A percentile compares a stretch with the other conserved stretches of the same genome.
Evolutionary conservation across 2,113 vertebrate species (phyloP).

Genomic region (Hippocampus guttulatus): DNA sequence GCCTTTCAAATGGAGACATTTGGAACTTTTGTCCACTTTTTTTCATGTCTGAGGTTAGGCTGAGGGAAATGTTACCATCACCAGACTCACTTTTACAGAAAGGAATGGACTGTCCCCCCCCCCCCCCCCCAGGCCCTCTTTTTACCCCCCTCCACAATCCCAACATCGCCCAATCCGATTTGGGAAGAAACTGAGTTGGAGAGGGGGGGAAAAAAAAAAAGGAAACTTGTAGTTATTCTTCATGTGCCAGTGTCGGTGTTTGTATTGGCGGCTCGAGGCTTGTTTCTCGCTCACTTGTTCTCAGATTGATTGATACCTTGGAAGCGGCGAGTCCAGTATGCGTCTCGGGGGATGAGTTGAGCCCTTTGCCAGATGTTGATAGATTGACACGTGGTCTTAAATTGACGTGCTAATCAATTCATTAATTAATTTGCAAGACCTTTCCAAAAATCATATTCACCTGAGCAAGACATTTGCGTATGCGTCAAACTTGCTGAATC

Average conservation of each 20-base stretch:
- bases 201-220: conserved; percentile 10
- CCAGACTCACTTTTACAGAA: conserved; percentile 43
- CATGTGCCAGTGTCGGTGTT: conserved; percentile 38
- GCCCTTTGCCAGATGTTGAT: not conserved
- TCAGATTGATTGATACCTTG: conserved; percentile 36
- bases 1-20: conserved; percentile 6
- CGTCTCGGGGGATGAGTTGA: conserved; percentile 45
- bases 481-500: too few relatives aligned
- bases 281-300: conserved; percentile 28
- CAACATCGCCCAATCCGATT: conserved; percentile 55
- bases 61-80: conserved; percentile 37
- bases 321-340: conserved; percentile 38
- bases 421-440: not conserved
- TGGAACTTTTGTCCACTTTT: conserved; percentile 6
- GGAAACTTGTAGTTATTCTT: conserved; percentile 48
- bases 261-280: conserved; percentile 46
- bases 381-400: conserved; percentile 2
- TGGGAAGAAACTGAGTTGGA: conserved; percentile 11
- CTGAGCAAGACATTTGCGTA: not conserved
- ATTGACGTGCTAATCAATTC: not conserved
- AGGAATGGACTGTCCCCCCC: conserved; percentile 44
- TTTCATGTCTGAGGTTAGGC: conserved; percentile 37
- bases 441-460: not conserved
- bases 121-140: not conserved
- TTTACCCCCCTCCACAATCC: conserved; percentile 45